Percentiles rank a stretch among this genome's conserved stretches.
These are phyloP conservation scores for Chalcosyrphus nemorum DNA, from an alignment of 2,888 invertebrate species.

Conservation along the genomic window DNA sequence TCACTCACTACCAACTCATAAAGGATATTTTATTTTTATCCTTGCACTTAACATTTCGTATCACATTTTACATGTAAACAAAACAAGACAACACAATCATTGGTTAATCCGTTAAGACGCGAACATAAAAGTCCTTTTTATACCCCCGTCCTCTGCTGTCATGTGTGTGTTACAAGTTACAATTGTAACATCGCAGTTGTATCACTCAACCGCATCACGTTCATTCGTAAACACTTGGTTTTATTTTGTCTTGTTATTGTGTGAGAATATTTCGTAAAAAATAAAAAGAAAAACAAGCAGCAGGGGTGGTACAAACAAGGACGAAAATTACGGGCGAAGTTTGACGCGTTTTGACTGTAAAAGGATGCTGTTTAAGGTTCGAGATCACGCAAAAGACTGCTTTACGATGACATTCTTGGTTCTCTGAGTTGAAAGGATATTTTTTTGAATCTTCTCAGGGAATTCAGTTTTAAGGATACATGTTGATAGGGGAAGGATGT, in stretches of 20 bases:
- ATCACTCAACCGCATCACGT: slow-evolving; percentile 48
- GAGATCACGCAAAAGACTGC: slow-evolving; percentile 64
- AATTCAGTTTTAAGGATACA: slow-evolving; percentile 13
- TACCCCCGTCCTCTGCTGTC: slow-evolving; percentile 34
- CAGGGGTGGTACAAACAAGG: slow-evolving; percentile 27
- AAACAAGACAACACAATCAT: neutral
- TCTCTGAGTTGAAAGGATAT: slow-evolving; percentile 11
- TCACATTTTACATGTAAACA: slow-evolving; percentile 11
- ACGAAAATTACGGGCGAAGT: slow-evolving; percentile 36
- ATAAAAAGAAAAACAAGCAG: neutral
- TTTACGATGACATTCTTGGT: slow-evolving; percentile 36
- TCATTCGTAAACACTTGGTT: slow-evolving; percentile 39
- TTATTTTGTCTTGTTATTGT: slow-evolving; percentile 1
- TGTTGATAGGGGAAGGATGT: slow-evolving; percentile 20
- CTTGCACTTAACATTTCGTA: slow-evolving; percentile 24
- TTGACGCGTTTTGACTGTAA: neutral
- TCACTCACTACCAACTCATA: neutral
- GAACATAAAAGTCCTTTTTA: slow-evolving; percentile 40
- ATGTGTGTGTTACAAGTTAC: neutral
- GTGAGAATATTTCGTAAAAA: slow-evolving; percentile 10
- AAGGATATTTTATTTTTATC: neutral
- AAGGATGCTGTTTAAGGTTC: slow-evolving; percentile 59
- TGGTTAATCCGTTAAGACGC: slow-evolving; percentile 50
- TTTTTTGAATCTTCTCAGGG: slow-evolving; percentile 21
- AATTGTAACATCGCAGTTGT: slow-evolving; percentile 23